Evolutionary conservation across 1,140 invertebrate species (phyloP).

Genomic region (Drosophila gunungcola): DNA sequence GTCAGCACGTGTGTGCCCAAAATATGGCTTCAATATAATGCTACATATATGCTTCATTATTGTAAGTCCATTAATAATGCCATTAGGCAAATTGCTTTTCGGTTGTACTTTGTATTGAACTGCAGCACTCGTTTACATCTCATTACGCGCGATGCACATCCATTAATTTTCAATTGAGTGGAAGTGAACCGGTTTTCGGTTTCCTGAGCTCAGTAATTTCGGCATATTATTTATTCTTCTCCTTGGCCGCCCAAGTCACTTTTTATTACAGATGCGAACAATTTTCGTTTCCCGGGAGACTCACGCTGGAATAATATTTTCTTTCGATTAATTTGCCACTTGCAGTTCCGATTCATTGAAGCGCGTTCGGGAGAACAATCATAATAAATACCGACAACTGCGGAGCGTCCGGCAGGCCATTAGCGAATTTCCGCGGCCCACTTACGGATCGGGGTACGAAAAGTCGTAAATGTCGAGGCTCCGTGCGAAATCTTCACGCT

Average conservation of each 20-base stretch:
- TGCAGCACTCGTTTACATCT: slow-evolving; percentile 22
- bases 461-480: slow-evolving; percentile 20
- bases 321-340: slow-evolving; percentile 50
- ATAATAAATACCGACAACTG: slow-evolving; percentile 44
- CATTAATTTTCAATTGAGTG: slow-evolving; percentile 17
- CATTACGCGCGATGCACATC: slow-evolving; percentile 26
- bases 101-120: slow-evolving; percentile 3
- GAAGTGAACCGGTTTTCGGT: not conserved
- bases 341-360: slow-evolving; percentile 25
- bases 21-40: slow-evolving; percentile 2
- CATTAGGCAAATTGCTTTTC: slow-evolving; percentile 42
- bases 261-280: slow-evolving; percentile 29
- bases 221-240: slow-evolving; percentile 18
- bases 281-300: slow-evolving; percentile 15
- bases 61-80: slow-evolving; percentile 30
- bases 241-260: slow-evolving; percentile 41
- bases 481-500: slow-evolving; percentile 62
- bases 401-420: slow-evolving; percentile 62
- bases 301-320: slow-evolving; percentile 13
- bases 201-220: slow-evolving; percentile 14
- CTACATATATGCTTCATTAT: slow-evolving; percentile 12
- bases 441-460: slow-evolving; percentile 12
- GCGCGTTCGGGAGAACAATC: slow-evolving; percentile 40
- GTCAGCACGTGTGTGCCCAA: slow-evolving; percentile 4
- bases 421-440: slow-evolving; percentile 56